Percentiles rank a stretch among this genome's conserved stretches.
Conservation (phyloP, 2,797 vertebrate genomes). For the Mus minutoides region DNA sequence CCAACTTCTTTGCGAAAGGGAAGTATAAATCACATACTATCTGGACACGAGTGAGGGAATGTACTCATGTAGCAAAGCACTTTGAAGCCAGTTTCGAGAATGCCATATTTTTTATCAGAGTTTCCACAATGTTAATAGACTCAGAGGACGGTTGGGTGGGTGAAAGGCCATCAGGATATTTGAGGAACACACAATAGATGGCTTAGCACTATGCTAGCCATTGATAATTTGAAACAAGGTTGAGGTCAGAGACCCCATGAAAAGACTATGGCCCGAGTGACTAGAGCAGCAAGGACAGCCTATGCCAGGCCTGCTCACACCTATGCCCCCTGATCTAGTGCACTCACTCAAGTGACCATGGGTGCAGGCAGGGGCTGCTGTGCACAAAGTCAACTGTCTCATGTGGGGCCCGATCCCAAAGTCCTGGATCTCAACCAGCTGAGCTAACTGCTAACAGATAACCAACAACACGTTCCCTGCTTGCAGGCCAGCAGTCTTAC, state of each 20-base stretch:
- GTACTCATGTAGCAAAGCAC: background rate
- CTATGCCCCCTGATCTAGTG: background rate
- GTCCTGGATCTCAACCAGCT: conserved; percentile 55
- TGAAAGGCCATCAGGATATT: conserved; percentile 37
- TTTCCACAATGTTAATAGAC: background rate
- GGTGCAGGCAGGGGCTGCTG: background rate
- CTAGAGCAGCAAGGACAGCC: conserved; percentile 4
- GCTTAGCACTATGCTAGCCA: conserved; percentile 7
- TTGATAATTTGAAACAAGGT: conserved; percentile 57
- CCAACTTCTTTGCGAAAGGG: conserved; percentile 5
- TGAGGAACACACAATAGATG: conserved; percentile 12
- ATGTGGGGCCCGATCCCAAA: conserved; percentile 26
- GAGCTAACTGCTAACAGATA: conserved; percentile 77
- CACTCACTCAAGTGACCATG: conserved; percentile 12
- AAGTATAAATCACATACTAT: conserved; percentile 21
- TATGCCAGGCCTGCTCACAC: conserved; percentile 11
- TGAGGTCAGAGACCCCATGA: conserved; percentile 36
- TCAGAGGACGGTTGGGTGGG: conserved; percentile 24
- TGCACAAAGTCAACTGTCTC: conserved; percentile 39
- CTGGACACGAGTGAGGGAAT: background rate
- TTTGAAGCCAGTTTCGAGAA: background rate
- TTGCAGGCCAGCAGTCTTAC: conserved; percentile 54
- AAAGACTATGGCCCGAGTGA: background rate
- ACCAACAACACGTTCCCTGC: conserved; percentile 32
- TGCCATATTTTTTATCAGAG: background rate